Evolutionary conservation across 1,140 invertebrate genomes (phyloP), one percentile per base, ranked within the genome.

Genomic region (Calycopis cecrops): DNA sequence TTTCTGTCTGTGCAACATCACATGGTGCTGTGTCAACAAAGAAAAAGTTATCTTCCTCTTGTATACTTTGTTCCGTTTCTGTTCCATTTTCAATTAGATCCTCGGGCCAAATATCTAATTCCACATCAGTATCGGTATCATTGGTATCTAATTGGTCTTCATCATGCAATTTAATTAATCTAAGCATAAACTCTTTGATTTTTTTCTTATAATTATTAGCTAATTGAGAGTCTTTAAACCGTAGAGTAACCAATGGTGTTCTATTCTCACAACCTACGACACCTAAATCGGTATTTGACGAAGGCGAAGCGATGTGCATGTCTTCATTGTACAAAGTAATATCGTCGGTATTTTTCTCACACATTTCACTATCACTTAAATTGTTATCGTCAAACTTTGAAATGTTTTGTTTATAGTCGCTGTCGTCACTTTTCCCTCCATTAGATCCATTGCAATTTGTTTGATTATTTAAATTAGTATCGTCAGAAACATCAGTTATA

Each of bases 21-120:
- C 67, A 65, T 21, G 87, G 85, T 47, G 67, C 74, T 9, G 85
- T 87, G 44, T 88, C 87, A 17, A 88, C 61, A 76, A 88, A 83
- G 57, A 88, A 88, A 33, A 87, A 60, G 48, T 55, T 69, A 49
- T 79, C 63, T n/a, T 75, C 64, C n/a, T 48, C 38, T 16, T 11
- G 6, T 35, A 44, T 40, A 16, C 65, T 55, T 17, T 17, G 38
- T 47, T 58, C 14, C 18, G 56, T 57, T 9, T 58, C 50, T 48
- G 44, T n/a, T 21, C 66, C 55, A 17, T 63, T 60, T 21, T 73
- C 63, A 55, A 34, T 54, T 57, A 81, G 65, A 38, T 86, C 80
- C 54, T 79, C 75, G 9, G 80, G 76, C 82, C 84, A 87, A 53
- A 88, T 80, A 51, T 83, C 78, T 10, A 88, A 56, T 60, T 87